Percentiles rank a stretch among this genome's conserved stretches.
Conservation (phyloP, 92 coral and sea anemone species). For the Palythoa caribaeorum region DNA sequence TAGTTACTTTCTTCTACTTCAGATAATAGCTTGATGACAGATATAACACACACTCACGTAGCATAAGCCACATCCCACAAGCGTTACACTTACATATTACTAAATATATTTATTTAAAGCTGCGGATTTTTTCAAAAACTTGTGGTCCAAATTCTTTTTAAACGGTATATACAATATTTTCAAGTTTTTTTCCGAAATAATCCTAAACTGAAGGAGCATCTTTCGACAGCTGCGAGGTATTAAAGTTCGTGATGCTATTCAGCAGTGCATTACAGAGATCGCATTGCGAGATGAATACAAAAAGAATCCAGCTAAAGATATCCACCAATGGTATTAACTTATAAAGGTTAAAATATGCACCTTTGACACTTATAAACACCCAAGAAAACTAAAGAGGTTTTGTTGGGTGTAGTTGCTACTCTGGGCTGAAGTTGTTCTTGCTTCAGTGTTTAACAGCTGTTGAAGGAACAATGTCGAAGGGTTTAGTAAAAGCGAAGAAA, state of each 20-base stretch:
- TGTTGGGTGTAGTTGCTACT: slow-evolving; percentile 33
- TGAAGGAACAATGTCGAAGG: slow-evolving; percentile 35
- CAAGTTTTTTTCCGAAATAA: background rate
- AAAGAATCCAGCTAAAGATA: slow-evolving; percentile 13
- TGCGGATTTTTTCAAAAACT: background rate
- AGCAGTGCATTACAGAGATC: background rate
- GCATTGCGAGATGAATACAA: slow-evolving; percentile 22
- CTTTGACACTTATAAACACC: background rate
- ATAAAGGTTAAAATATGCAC: background rate
- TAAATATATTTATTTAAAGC: too few relatives aligned
- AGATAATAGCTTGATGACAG: too few relatives aligned
- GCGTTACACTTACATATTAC: too few relatives aligned
- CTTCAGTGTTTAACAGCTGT: background rate
- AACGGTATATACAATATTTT: background rate
- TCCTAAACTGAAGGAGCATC: background rate
- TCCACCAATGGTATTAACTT: slow-evolving; percentile 13
- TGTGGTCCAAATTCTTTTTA: background rate
- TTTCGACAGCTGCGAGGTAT: background rate
- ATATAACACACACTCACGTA: too few relatives aligned
- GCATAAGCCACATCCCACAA: too few relatives aligned
- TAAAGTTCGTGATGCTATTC: background rate
- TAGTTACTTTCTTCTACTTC: too few relatives aligned
- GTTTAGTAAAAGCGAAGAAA: slow-evolving; percentile 64
- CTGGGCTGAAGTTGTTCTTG: background rate
- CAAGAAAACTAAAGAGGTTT: background rate